Conservation (phyloP, 2,797 vertebrate species). For the Chelonia mydas region DNA sequence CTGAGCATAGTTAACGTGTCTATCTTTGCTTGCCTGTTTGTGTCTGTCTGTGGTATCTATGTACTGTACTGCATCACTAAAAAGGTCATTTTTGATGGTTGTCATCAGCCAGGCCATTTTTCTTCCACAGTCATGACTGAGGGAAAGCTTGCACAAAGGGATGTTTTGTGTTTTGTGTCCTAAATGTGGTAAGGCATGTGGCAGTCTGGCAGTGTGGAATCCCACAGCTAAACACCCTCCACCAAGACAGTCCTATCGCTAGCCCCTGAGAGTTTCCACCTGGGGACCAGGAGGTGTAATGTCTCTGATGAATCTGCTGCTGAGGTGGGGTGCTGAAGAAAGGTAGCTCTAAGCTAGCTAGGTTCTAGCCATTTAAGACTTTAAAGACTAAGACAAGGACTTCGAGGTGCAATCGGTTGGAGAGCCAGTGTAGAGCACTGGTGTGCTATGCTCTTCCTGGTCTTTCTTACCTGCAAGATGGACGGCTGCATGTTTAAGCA, state of each 20-base stretch:
- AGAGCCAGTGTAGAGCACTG: not conserved
- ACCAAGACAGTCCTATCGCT: rapidly evolving
- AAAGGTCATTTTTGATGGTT: rapidly evolving
- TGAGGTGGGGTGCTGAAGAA: rapidly evolving
- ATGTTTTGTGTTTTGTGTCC: not conserved
- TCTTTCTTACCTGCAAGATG: not conserved
- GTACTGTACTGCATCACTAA: not conserved
- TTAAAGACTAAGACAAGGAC: rapidly evolving
- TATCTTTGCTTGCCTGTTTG: not conserved
- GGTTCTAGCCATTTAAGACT: not conserved
- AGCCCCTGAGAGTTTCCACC: rapidly evolving
- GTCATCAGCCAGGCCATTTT: not conserved
- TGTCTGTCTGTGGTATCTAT: rapidly evolving
- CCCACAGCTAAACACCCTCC: rapidly evolving
- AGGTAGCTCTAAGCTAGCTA: not conserved
- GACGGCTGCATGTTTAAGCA: not conserved
- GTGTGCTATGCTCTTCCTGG: not conserved
- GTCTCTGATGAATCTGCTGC: rapidly evolving
- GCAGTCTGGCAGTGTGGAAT: rapidly evolving
- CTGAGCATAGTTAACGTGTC: not conserved
- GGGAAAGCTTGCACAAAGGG: not conserved
- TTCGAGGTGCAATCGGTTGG: not conserved
- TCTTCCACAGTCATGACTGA: rapidly evolving
- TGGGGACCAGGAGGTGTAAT: not conserved
- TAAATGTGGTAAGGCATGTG: rapidly evolving